Conservation (phyloP, 2,888 invertebrate genomes). For the Blomia tropicalis region DNA sequence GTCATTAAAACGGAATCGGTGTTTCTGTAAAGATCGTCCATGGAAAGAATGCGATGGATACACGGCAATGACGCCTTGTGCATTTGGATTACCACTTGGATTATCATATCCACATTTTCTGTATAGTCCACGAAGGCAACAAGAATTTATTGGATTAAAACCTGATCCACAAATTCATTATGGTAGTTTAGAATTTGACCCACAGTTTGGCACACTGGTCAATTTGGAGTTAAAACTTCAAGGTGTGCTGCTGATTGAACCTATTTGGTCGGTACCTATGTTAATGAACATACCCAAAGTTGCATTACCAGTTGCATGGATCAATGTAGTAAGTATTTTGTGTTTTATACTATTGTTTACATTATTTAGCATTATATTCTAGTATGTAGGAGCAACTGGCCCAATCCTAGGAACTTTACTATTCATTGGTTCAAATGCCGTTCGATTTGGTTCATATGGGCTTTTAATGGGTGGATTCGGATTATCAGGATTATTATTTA, state of each 20-base stretch:
- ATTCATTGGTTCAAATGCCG: background rate
- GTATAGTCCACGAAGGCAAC: background rate
- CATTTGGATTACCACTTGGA: background rate
- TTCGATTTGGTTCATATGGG: background rate
- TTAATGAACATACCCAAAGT: background rate
- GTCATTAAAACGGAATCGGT: background rate
- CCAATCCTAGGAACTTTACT: background rate
- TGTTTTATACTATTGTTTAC: too few relatives aligned
- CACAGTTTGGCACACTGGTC: background rate
- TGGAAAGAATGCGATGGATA: conserved; percentile 3
- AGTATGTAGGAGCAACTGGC: background rate
- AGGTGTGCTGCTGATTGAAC: background rate
- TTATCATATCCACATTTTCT: conserved; percentile 6
- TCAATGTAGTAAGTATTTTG: background rate
- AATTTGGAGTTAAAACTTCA: background rate
- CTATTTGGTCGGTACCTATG: background rate
- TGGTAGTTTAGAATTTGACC: background rate
- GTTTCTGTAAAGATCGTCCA: background rate
- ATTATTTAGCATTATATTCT: too few relatives aligned
- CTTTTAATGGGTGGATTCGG: background rate
- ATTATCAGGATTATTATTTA: background rate
- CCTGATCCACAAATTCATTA: conserved; percentile 4
- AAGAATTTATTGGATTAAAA: background rate
- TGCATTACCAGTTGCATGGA: background rate
- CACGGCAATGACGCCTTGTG: background rate